Evolutionary conservation across 2,113 vertebrate genomes (phyloP), one percentile per base, ranked within the genome.

Genomic region (Rhineura floridana): DNA sequence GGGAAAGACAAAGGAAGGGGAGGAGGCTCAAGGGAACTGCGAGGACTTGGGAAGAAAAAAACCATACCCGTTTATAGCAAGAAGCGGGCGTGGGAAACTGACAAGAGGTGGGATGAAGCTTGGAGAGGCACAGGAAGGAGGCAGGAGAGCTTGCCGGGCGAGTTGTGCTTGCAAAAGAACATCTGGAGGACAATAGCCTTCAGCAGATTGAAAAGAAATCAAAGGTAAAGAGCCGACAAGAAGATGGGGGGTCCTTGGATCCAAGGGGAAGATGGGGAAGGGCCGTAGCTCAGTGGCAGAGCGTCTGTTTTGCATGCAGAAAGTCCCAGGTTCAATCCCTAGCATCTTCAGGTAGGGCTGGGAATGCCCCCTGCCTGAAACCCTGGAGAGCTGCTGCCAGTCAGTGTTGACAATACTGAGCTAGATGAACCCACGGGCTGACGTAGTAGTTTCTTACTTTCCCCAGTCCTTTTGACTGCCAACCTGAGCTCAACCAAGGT

Each of bases 61-160:
- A 76, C 8, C 72, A 42, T 39, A 44, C 73, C 21, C 25, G 17
- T 21, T 19, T 59, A 59, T 59, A 19, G 2, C 48, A 50, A 21
- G 42, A n/a, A 21, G 90, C 90, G 93, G 90, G 87, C 80, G 13
- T 13, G 62, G 81, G 13, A 28, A 70, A 28, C 23, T 82, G 59
- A 84, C 15, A 72, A 76, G 17, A 78, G 75, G 78, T 46, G 30
- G 62, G 62, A 65, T 67, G 72, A 76, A 91, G 91, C 80, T 33
- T 92, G 85, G 91, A 89, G 84, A 83, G 85, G 59, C 55, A 88
- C 79, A 39, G 67, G 28, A 83, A 46, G 75, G 15, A 72, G 91
- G 90, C 87, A 81, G 46, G 63, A 76, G 85, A 10, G 75, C 83
- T 5, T 1, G 13, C 17, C 8, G 28, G 30, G 67, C 25, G 6